Conservation (phyloP, 2,888 invertebrate species). For the Sinotaia quadrata region DNA sequence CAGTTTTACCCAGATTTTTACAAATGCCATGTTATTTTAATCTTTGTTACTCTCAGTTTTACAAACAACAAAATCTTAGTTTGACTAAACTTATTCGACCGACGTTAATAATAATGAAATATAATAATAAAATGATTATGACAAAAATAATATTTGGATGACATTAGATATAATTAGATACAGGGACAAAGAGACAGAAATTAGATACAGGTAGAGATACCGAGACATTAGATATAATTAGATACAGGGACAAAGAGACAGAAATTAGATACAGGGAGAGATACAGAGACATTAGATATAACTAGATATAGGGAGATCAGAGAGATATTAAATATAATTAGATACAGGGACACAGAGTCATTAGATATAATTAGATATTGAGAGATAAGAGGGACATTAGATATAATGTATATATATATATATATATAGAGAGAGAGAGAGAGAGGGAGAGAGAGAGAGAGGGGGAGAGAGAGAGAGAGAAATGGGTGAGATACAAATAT, state of each 20-base stretch:
- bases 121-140: no score
- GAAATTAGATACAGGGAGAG: not conserved
- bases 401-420: not conserved
- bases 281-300: not conserved
- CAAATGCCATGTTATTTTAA: no score
- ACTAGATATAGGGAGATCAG: not conserved
- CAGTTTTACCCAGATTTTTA: no score
- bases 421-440: no score
- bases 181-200: no score
- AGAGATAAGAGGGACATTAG: not conserved
- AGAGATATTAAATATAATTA: not conserved
- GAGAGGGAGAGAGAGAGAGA: not conserved
- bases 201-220: not conserved
- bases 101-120: no score
- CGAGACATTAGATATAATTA: no score
- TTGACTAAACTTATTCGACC: no score
- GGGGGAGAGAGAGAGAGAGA: not conserved
- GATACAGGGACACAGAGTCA: not conserved
- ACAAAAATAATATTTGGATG: no score
- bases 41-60: no score
- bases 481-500: no score
- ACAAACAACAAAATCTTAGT: no score
- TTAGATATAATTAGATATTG: not conserved
- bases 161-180: not conserved
- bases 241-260: not conserved